These are phyloP conservation scores for Diprion similis DNA, from an alignment of 1,140 invertebrate genomes.

Conservation along the genomic window DNA sequence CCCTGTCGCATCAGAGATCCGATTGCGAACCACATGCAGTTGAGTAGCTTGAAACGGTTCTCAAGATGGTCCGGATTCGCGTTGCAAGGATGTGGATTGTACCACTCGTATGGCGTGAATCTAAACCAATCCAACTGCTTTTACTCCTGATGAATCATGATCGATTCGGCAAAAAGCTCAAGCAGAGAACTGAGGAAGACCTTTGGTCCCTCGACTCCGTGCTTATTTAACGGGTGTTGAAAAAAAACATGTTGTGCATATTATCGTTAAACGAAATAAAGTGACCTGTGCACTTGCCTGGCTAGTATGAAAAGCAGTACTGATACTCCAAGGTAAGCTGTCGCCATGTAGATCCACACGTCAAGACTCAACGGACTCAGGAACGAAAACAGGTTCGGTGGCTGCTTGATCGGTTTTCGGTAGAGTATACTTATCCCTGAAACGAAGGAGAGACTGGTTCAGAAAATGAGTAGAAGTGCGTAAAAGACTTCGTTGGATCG, in stretches of 20 bases:
- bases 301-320: conserved; percentile 92
- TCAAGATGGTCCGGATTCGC: conserved; percentile 79
- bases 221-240: too few species aligned
- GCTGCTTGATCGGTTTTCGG: conserved; percentile 88
- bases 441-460: conserved; percentile 19
- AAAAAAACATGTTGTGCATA: not conserved
- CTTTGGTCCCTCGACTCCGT: too few species aligned
- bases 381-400: conserved; percentile 92
- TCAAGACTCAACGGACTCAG: conserved; percentile 91
- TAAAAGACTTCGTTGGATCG: not conserved
- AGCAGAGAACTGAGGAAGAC: too few species aligned
- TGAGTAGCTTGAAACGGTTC: conserved; percentile 91
- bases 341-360: conserved; percentile 97
- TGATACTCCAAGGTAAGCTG: conserved; percentile 92
- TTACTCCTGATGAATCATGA: not conserved
- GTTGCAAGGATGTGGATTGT: conserved; percentile 84
- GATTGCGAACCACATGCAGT: conserved; percentile 96
- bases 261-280: too few species aligned
- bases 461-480: not conserved
- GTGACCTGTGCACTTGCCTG: conserved; percentile 68
- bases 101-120: conserved; percentile 94
- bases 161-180: too few species aligned
- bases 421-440: conserved; percentile 89
- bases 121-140: conserved; percentile 62
- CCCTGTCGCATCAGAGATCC: conserved; percentile 94